Evolutionary conservation across 1,140 invertebrate species (phyloP).

Genomic region (Phymorhynchus buccinoides): DNA sequence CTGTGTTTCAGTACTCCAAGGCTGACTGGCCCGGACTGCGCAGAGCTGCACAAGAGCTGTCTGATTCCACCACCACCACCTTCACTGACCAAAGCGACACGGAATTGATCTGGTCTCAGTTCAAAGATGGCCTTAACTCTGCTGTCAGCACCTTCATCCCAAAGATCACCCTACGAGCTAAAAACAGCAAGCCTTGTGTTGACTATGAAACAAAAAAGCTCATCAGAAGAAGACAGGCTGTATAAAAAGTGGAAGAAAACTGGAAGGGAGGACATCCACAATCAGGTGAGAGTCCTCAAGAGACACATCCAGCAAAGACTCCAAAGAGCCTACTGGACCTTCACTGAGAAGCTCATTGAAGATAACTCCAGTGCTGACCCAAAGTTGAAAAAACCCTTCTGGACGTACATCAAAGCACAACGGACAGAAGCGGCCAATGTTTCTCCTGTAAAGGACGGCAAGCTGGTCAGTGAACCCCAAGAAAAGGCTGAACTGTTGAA

Average conservation of each 20-base stretch:
- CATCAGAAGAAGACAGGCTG: not conserved
- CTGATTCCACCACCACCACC: not conserved
- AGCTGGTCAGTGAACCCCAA: not conserved
- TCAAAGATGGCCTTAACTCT: not conserved
- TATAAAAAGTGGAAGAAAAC: too few species aligned
- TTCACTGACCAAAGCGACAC: not conserved
- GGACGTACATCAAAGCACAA: not conserved
- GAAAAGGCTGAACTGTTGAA: not conserved
- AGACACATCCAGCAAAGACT: not conserved
- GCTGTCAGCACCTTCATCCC: too few species aligned
- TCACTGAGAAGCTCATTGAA: not conserved
- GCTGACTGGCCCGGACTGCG: not conserved
- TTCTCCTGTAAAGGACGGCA: not conserved
- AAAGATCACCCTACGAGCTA: too few species aligned
- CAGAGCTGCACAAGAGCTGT: not conserved
- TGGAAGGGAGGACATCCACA: too few species aligned
- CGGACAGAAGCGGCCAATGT: not conserved
- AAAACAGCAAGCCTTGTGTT: too few species aligned
- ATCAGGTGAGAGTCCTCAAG: too few species aligned
- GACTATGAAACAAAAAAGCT: not conserved
- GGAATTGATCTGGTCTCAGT: not conserved
- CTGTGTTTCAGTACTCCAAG: not conserved
- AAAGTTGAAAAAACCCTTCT: not conserved
- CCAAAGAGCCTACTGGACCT: not conserved
- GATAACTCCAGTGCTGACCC: too few species aligned